Evolutionary conservation across 2,797 vertebrate species (phyloP), one percentile per base, ranked within the genome.

Genomic region (Acridotheres tristis): DNA sequence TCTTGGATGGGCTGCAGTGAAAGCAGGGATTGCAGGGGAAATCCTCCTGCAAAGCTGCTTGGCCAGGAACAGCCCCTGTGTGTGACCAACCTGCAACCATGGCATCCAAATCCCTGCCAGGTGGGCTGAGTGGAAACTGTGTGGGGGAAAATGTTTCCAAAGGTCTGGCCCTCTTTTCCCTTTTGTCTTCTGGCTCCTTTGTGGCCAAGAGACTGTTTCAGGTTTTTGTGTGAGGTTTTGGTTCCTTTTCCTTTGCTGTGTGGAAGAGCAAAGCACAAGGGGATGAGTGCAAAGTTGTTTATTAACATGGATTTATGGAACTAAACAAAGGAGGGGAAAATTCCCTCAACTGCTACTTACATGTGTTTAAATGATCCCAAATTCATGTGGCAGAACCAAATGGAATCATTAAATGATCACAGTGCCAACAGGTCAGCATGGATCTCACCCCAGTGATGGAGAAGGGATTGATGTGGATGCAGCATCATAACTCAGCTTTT

Each of bases 321-420:
- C 17, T 25, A 29, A 23, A 18, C 5, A 9, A 6, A 68, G 54
- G 54, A 57, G 53, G 38, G 14, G 0, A 40, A 79, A 77, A 81
- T 21, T 0, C 0, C 0, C 36, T 59, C 17, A 53, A 3, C 25
- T 72, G 6, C 34, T 58, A 17, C 23, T 78, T 59, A 25, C 10
- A 6, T 9, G 1, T 5, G 9, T 48, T 78, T 36, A 36, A 74
- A 74, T 50, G 59, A 45, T 27, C 29, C 53, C 66, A n/a, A 59
- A 68, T 54, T 72, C 51, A 38, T 75, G 8, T 3, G 38, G 59
- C 9, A 90, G 62, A 72, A 47, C 30, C 57, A 63, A 26, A 34
- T 38, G 15, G 45, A 47, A 63, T 47, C 34, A 66, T 0, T 17
- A 23, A 81, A 38, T 22, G 32, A 59, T 83, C 26, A 27, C 51